Conservation (phyloP, 2,113 vertebrate genomes). For the Cichladusa arquata region DNA sequence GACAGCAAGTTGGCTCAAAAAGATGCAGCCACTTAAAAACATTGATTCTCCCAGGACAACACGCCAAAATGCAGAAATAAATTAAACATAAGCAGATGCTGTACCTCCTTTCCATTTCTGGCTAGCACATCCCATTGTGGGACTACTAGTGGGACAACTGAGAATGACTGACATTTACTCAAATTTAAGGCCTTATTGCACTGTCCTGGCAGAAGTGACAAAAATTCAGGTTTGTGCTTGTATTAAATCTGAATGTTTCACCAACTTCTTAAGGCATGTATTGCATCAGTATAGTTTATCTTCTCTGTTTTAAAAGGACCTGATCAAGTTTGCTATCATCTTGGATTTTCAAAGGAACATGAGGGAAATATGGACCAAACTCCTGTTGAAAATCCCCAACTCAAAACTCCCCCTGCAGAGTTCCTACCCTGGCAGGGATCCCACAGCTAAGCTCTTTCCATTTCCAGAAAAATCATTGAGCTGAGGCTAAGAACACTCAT, state of each 20-base stretch:
- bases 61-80: slow-evolving; percentile 65
- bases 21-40: slow-evolving; percentile 67
- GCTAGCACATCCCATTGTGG: slow-evolving; percentile 53
- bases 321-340: neutral
- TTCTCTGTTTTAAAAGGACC: slow-evolving; percentile 44
- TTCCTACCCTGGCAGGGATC: slow-evolving; percentile 58
- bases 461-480: slow-evolving; percentile 71
- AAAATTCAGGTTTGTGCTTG: slow-evolving; percentile 52
- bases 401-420: slow-evolving; percentile 8
- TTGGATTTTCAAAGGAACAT: neutral
- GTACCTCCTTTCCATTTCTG: slow-evolving; percentile 60
- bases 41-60: slow-evolving; percentile 52
- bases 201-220: slow-evolving; percentile 51
- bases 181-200: slow-evolving; percentile 43
- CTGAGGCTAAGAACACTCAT: slow-evolving; percentile 70
- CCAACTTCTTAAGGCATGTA: neutral
- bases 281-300: neutral
- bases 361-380: neutral
- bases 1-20: slow-evolving; percentile 62
- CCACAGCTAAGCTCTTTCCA: slow-evolving; percentile 60
- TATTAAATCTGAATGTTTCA: slow-evolving; percentile 36
- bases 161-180: slow-evolving; percentile 63
- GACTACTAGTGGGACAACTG: slow-evolving; percentile 47
- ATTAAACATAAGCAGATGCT: slow-evolving; percentile 68
- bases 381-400: slow-evolving; percentile 1